Conservation (phyloP, 1,140 invertebrate genomes). For the Sinella curviseta region DNA sequence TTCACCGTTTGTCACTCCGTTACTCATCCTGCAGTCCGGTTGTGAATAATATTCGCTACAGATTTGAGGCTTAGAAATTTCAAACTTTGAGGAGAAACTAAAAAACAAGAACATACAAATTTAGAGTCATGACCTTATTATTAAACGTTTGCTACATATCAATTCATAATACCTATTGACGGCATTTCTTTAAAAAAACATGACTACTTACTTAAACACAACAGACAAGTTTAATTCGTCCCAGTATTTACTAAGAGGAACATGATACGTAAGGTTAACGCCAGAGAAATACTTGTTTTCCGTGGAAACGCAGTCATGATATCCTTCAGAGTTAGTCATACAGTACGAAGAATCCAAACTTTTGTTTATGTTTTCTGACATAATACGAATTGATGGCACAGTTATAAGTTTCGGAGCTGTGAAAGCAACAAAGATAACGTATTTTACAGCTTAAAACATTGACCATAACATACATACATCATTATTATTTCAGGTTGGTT, state of each 20-base stretch:
- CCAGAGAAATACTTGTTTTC: conserved; percentile 45
- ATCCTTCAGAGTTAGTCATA: conserved; percentile 41
- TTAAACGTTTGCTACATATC: no score
- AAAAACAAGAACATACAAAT: conserved; percentile 26
- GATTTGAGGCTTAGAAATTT: conserved; percentile 40
- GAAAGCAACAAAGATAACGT: not conserved
- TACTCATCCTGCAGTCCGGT: conserved; percentile 31
- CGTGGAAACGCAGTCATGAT: conserved; percentile 46
- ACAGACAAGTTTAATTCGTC: conserved; percentile 37
- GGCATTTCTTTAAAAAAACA: not conserved
- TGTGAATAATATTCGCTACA: conserved; percentile 34
- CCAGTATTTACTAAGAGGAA: conserved; percentile 47
- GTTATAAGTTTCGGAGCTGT: conserved; percentile 39
- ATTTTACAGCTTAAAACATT: not conserved
- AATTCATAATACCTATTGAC: not conserved
- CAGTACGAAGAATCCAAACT: conserved; percentile 43
- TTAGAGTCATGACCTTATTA: not conserved
- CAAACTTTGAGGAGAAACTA: conserved; percentile 43
- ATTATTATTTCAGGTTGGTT: not conserved
- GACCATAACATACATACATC: not conserved
- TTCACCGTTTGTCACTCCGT: not conserved
- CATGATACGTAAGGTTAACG: conserved; percentile 42
- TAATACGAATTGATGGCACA: conserved; percentile 44
- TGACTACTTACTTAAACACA: conserved; percentile 43
- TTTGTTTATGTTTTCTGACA: conserved; percentile 44